A percentile compares a stretch with the other conserved stretches of the same genome.
Evolutionary conservation across 1,140 invertebrate species (phyloP).

Genomic region (Drosophila pseudoananassae): DNA sequence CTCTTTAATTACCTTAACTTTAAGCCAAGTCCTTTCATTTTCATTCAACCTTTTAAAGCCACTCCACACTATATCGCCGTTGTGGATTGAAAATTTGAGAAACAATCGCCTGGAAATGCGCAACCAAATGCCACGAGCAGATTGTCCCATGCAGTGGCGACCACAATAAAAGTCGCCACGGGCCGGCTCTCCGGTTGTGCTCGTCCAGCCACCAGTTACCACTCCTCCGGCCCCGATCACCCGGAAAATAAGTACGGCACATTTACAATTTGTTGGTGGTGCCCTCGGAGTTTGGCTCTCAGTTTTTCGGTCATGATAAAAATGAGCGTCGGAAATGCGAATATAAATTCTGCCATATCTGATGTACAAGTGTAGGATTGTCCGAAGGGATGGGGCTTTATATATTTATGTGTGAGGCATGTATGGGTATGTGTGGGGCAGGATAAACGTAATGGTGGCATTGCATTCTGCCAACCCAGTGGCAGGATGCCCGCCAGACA

Average conservation of each 20-base stretch:
- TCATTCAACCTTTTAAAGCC: neutral
- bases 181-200: constrained; percentile 47
- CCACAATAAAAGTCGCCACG: constrained; percentile 60
- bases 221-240: constrained; percentile 9
- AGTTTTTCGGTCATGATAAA: constrained; percentile 70
- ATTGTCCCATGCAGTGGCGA: constrained; percentile 42
- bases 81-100: constrained; percentile 40
- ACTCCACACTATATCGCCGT: constrained; percentile 1
- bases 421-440: constrained; percentile 37
- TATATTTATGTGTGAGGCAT: neutral
- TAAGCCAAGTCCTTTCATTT: neutral
- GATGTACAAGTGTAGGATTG: constrained; percentile 69
- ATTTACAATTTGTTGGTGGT: constrained; percentile 70
- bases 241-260: constrained; percentile 59
- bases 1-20: too few relatives aligned
- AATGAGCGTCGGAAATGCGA: constrained; percentile 80
- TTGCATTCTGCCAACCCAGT: constrained; percentile 33
- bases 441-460: constrained; percentile 74
- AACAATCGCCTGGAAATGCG: constrained; percentile 53
- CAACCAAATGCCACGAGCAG: constrained; percentile 51
- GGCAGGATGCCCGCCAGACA: constrained; percentile 70
- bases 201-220: constrained; percentile 19
- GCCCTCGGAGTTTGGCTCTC: constrained; percentile 15
- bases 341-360: constrained; percentile 81
- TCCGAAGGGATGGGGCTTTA: constrained; percentile 10